phyloP scores from a whole-genome alignment of 2,797 vertebrate species.

The Meriones psammophilus region DNA sequence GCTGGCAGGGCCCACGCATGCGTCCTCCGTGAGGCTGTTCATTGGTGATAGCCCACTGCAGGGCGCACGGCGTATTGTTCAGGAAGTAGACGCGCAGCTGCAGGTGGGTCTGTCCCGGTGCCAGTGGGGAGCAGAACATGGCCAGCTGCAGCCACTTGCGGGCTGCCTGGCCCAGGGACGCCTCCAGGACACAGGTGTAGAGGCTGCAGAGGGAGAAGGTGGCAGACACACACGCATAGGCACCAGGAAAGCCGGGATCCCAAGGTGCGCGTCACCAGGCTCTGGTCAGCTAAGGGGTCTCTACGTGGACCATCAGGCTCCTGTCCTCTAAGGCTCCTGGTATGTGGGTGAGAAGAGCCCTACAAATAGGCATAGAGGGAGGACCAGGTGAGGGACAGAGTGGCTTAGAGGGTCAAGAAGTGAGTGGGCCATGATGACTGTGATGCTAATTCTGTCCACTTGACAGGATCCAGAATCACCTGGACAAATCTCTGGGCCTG shows the following conservation, averaged over 20 bases:
- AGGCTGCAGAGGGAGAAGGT: slow-evolving; percentile 60
- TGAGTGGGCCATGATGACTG: too few relatives aligned
- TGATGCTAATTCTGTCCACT: neutral
- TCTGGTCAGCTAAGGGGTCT: neutral
- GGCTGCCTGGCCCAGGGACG: fast-evolving
- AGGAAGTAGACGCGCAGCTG: slow-evolving; percentile 83
- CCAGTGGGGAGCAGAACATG: slow-evolving; percentile 79
- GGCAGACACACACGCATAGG: fast-evolving
- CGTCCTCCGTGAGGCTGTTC: slow-evolving; percentile 77
- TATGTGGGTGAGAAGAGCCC: neutral
- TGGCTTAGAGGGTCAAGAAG: neutral
- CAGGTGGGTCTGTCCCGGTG: slow-evolving; percentile 77
- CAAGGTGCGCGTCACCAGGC: too few relatives aligned
- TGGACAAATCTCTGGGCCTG: neutral
- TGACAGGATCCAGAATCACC: neutral
- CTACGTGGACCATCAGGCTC: neutral
- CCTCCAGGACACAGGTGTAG: slow-evolving; percentile 83
- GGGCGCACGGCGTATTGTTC: slow-evolving; percentile 83
- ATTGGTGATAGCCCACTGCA: slow-evolving; percentile 82
- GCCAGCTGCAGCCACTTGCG: slow-evolving; percentile 84
- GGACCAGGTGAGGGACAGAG: neutral
- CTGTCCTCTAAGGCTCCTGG: neutral
- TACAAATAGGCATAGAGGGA: neutral
- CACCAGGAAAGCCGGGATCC: neutral
- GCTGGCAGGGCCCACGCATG: slow-evolving; percentile 82